phyloP scores from a whole-genome alignment of 2,888 invertebrate species.

The Diadegma fenestrale region DNA sequence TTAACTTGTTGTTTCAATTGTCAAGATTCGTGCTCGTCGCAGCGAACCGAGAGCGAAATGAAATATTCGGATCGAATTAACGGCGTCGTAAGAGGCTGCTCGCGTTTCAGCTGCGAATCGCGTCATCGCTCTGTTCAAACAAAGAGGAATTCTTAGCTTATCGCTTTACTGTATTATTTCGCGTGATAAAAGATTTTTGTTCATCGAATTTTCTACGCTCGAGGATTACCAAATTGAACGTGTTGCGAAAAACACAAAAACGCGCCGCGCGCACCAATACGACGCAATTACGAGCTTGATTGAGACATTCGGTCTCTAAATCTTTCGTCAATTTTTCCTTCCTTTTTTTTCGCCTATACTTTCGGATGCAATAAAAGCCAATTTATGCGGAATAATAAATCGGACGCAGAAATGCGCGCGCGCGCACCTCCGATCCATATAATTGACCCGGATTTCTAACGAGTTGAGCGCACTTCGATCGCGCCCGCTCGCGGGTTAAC shows the following conservation, averaged over 20 bases:
- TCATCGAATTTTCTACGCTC: background rate
- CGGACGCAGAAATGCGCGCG: conserved; percentile 10
- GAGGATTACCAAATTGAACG: background rate
- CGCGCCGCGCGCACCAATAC: background rate
- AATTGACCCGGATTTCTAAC: conserved; percentile 76
- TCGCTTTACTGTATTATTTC: conserved; percentile 7
- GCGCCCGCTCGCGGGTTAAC: conserved; percentile 17
- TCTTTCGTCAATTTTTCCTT: conserved; percentile 7
- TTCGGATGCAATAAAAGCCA: conserved; percentile 9
- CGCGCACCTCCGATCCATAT: conserved; percentile 73
- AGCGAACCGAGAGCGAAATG: background rate
- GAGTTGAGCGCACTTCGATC: conserved; percentile 67
- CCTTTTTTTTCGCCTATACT: background rate
- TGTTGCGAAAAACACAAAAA: background rate
- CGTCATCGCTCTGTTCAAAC: conserved; percentile 46
- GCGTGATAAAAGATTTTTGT: background rate
- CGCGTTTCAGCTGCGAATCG: conserved; percentile 47
- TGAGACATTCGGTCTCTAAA: background rate
- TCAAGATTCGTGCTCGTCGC: background rate
- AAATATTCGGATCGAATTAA: background rate
- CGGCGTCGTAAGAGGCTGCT: background rate
- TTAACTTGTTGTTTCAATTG: conserved; percentile 40
- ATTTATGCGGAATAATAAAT: conserved; percentile 38
- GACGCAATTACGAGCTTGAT: background rate
- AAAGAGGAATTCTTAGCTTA: background rate